Base-by-base conservation (phyloP, 2,888 invertebrate genomes). In the Ichneumon xanthorius region DNA sequence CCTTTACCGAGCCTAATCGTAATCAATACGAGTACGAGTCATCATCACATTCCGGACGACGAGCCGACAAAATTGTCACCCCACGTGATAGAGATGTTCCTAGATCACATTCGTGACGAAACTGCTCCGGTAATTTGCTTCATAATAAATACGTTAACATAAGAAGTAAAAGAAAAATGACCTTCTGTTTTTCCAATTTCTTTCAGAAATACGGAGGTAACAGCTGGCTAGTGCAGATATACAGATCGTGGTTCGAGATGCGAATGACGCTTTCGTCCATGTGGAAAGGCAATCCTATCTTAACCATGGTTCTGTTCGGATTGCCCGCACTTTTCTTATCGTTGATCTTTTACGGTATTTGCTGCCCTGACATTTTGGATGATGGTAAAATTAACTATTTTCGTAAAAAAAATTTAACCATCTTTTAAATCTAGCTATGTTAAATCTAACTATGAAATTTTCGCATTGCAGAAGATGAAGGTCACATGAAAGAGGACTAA, bases 281-380 rank as follows among this genome's bases (percentile, higher is more conserved):
- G 98, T 98, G 98, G 98, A 95, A 95, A 87, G 98, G 98, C 11
- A 98, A 98, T 95, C 98, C 99, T 0, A 97, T 99, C 86, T 95
- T 99, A 85, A 99, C 99, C 4, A 96, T 98, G 45, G 96, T 99
- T 4, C 95, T 99, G 75, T 99, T 99, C 94, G 99, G 99, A 0
- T 95, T 99, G 84, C 99, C 99, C 0, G 95, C 98, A 63, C 98
- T 98, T 50, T 99, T 99, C 93, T 95, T 99, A 26, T 97, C 98
- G 30, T 96, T 99, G 26, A 99, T 99, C 90, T 96, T 98, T 92
- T 99, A 99, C 94, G 98, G 99, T 1, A 97, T 99, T 86, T 99
- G 98, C 94, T 99, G 99, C 93, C 97, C 98, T 76, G 99, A 99
- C 93, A 98, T 99, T 90, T 95, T 99, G 88, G 99, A 99, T 93